Conservation (phyloP, 2,113 vertebrate genomes). For the Stegastes partitus region DNA sequence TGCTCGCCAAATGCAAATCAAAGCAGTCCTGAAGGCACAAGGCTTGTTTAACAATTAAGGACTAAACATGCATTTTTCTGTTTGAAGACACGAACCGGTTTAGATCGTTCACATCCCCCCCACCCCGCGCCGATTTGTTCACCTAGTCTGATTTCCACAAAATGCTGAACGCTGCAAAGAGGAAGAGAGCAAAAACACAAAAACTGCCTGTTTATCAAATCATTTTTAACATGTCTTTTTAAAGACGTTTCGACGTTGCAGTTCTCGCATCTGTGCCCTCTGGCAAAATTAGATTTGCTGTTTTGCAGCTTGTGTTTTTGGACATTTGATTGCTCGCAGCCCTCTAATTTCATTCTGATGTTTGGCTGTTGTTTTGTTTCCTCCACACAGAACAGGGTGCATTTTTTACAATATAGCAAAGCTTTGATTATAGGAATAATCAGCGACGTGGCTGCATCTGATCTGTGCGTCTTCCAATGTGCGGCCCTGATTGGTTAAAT, state of each 20-base stretch:
- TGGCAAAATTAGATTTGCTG: not conserved
- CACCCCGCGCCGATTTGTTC: not conserved
- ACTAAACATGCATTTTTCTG: conserved; percentile 24
- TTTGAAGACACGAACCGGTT: conserved; percentile 10
- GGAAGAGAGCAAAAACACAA: not conserved
- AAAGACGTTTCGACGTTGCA: too few species aligned
- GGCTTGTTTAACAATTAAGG: conserved; percentile 21
- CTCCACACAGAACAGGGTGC: not conserved
- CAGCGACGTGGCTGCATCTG: conserved; percentile 9
- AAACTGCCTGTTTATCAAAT: not conserved
- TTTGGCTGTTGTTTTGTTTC: conserved; percentile 32
- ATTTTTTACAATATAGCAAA: conserved; percentile 10
- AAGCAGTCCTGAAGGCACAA: conserved; percentile 10
- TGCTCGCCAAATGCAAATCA: conserved; percentile 42
- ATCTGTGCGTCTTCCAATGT: conserved; percentile 5
- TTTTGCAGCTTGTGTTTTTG: conserved; percentile 21
- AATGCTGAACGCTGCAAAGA: not conserved
- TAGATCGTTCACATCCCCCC: conserved; percentile 15
- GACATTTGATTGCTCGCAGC: conserved; percentile 26
- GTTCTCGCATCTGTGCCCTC: conserved; percentile 6
- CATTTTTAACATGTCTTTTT: not conserved
- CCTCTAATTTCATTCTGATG: conserved; percentile 25
- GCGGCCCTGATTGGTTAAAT: conserved; percentile 41
- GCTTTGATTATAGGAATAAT: conserved; percentile 56
- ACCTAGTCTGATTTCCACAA: not conserved